These are phyloP conservation scores for Acrossocheilus wenchowensis DNA, from an alignment of 2,797 vertebrate species.

Conservation along the genomic window DNA sequence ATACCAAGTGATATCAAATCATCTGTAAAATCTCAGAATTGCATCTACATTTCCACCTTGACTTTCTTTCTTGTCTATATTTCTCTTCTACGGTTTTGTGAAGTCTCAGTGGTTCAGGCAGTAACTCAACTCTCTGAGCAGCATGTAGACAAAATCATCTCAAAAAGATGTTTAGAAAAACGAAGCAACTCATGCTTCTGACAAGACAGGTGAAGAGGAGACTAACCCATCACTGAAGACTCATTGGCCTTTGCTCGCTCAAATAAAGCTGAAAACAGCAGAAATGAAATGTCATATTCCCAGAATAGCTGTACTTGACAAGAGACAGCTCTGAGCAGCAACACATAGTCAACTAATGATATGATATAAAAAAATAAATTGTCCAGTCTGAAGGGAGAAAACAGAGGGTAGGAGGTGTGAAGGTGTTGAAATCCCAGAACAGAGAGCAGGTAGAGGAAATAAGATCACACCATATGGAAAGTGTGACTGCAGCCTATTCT, in stretches of 20 bases:
- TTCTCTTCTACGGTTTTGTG: not conserved
- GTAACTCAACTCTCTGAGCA: constrained; percentile 8
- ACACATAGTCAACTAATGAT: constrained; percentile 41
- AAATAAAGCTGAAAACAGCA: constrained; percentile 50
- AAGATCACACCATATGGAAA: not conserved
- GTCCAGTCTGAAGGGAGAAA: constrained; percentile 41
- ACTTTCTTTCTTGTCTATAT: not conserved
- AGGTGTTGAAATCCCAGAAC: not conserved
- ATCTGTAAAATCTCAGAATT: not conserved
- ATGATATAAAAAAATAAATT: constrained; percentile 58
- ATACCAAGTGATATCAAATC: not conserved
- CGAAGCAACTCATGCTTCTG: constrained; percentile 14
- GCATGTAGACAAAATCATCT: constrained; percentile 2
- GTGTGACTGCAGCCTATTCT: constrained; percentile 13
- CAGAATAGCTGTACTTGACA: constrained; percentile 26
- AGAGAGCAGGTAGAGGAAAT: constrained; percentile 18
- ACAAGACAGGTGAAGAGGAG: constrained; percentile 23
- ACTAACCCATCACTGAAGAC: not conserved
- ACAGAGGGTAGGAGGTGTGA: constrained; percentile 17
- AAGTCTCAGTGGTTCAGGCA: not conserved
- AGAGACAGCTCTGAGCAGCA: constrained; percentile 15
- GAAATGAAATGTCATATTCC: constrained; percentile 53
- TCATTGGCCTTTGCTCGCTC: not conserved
- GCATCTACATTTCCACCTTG: not conserved
- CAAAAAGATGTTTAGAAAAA: constrained; percentile 9